Evolutionary conservation across 30 jellyfish, hydroid and myxozoan genomes (phyloP), one percentile per base, ranked within the genome.

Genomic region (Aurelia aurita complex sp. Pacific): DNA sequence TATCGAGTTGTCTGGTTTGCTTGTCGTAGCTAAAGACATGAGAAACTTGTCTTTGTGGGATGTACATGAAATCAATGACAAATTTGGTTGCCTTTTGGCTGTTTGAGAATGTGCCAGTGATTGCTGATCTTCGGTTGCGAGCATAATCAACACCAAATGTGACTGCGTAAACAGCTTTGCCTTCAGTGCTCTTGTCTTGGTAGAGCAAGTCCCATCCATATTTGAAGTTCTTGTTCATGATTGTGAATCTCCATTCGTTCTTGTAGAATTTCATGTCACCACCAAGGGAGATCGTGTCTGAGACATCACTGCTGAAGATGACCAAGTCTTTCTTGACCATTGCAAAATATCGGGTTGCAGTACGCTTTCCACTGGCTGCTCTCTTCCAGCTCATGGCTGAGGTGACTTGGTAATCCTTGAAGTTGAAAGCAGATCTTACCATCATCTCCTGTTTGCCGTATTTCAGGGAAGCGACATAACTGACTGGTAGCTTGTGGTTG

Each of bases 191-290:
- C 50, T 87, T 68, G 89, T 81, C 77, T 64, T 76, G 77, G 67
- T 71, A 89, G 10, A 73, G 61, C 29, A 88, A 74, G 69, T 95
- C 97, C 99, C 97, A 95, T 34, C 99, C 99, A 69, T 86, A 95
- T 81, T 71, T 96, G 82, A 79, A 95, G n/a, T 83, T 43, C 83
- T 86, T 89, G 81, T 74, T 91, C 76, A 63, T 51, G 8, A 85
- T 46, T 19, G 85, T 74, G 66, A 87, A 35, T 12, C 86, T 79
- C 90, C 63, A 33, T 51, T 81, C 91, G 68, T 76, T 76, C 79
- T 68, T 89, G 90, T 69, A 68, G 74, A 79, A 81, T 68, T 95
- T 95, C 76, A 36, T 55, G 53, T 63, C 79, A 14, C 71, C 87
- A 35, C 80, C 55, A 66, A 85, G 43, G 4, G 90, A 76, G 40